Base-by-base conservation (phyloP, 2,113 vertebrate species). In the Pica pica region DNA sequence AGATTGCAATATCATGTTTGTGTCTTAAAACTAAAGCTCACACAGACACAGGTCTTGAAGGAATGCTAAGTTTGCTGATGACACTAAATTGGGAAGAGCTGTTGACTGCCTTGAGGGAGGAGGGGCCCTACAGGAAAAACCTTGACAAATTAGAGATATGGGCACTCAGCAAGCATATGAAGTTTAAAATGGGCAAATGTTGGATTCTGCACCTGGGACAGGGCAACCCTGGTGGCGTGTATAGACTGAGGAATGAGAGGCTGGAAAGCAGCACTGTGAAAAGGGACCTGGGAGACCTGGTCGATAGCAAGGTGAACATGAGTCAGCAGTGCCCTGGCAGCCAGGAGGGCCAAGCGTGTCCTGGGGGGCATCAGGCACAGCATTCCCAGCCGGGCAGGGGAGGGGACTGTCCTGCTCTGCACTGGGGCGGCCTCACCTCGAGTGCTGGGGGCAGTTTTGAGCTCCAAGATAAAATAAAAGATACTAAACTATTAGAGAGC, bases 341-440 rank as follows among this genome's bases (percentile, higher is more conserved):
- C 17, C 56, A 71, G 26, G 13, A 61, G 31, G 4, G 13, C 11
- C 27, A 46, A 7, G 3, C 10, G 5, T 9, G 8, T 53, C 27
- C 11, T 23, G 9, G 22, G 5, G 13, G 4, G 8, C 24, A 37
- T 63, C 39, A 46, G 33, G 22, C 13, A 37, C 39, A 63, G 37
- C 55, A 42, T 30, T 1, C 0, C 10, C 46, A 41, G 39, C 8
- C 0, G 1, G 17, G 22, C 33, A 46, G 63, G 10, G 39, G 11
- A 33, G 13, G 6, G 39, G 7, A 27, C 2, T 55, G 28, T 9
- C 14, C 4, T 5, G 1, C 14, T 56, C 50, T 64, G 47, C 27
- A 27, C 27, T 46, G 9, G 7, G 4, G 23, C 1, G 1, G 42
- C 50, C 19, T 49, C 50, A 49, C 16, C 42, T 41, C 3, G 2